Evolutionary conservation across 2,888 invertebrate species (phyloP), one percentile per base, ranked within the genome.

Genomic region (Ethmia dodecea): DNA sequence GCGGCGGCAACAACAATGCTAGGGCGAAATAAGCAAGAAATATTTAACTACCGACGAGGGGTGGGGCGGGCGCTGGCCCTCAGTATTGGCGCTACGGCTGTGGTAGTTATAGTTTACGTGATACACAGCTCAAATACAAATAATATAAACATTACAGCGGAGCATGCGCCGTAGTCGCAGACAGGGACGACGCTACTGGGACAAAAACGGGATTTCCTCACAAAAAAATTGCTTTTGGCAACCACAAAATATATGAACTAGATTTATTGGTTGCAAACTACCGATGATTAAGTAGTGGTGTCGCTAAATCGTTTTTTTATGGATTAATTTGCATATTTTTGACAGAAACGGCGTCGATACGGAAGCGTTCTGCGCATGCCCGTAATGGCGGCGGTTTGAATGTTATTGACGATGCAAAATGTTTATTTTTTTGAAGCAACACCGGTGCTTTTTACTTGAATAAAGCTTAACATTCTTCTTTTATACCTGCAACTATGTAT

Each of bases 61-160:
- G 77, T 61, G 75, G 83, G 84, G 83, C 75, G 79, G 72, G 68
- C 67, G 55, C 67, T 70, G 76, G 75, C 78, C 81, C 81, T 75
- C 83, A 83, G 86, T 81, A 83, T 84, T 84, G 84, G 86, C 73
- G 86, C 79, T 81, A 73, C 73, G 80, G 69, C 81, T 86, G 86
- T 84, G 86, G 87, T 87, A 87, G 86, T 87, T 87, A 84, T 86
- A 86, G 87, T 87, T 87, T 87, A 87, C 87, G 75, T 80, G 87
- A 87, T 87, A 87, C 86, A 87, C 86, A 86, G 83, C 86, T 86
- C 81, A 84, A 87, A 86, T 87, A 87, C 87, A 87, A 87, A 87
- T 87, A 87, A 87, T 87, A 87, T 87, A 87, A 87, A 87, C 87
- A 87, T 84, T 80, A 76, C 76, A 65, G 55, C 76, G 47, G 83